A percentile compares a stretch with the other conserved stretches of the same genome.
These are phyloP conservation scores for Leptarthrus brevirostris DNA, from an alignment of 2,888 invertebrate genomes.

Conservation along the genomic window DNA sequence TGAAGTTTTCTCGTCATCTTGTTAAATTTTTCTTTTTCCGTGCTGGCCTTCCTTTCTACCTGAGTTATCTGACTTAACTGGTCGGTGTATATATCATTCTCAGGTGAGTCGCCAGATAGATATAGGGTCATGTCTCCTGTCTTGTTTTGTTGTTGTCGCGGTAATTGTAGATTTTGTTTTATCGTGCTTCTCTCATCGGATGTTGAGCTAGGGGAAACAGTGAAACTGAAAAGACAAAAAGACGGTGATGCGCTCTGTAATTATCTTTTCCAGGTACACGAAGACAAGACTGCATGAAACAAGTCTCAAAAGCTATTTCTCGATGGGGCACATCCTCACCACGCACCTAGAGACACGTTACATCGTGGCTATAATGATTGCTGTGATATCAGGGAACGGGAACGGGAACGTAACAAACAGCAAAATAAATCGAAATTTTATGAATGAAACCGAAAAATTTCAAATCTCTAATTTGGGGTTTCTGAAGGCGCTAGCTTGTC, in stretches of 20 bases:
- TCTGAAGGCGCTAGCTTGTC: slow-evolving; percentile 48
- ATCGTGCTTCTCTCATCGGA: slow-evolving; percentile 34
- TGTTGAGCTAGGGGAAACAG: slow-evolving; percentile 45
- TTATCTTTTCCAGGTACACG: slow-evolving; percentile 52
- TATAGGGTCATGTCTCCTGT: slow-evolving; percentile 21
- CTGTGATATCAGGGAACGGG: slow-evolving; percentile 9
- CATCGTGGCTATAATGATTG: slow-evolving; percentile 13
- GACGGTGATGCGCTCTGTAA: slow-evolving; percentile 52
- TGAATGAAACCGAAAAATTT: slow-evolving; percentile 52
- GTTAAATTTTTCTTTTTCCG: slow-evolving; percentile 44
- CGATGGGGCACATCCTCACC: slow-evolving; percentile 34
- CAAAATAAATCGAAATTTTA: slow-evolving; percentile 51
- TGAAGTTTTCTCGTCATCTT: slow-evolving; percentile 50
- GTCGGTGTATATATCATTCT: slow-evolving; percentile 14
- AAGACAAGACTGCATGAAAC: slow-evolving; percentile 8
- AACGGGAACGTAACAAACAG: slow-evolving; percentile 4
- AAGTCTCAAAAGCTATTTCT: slow-evolving; percentile 35
- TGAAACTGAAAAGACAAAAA: slow-evolving; percentile 52
- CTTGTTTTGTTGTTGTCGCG: slow-evolving; percentile 38
- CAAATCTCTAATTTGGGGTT: slow-evolving; percentile 52
- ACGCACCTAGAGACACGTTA: slow-evolving; percentile 39
- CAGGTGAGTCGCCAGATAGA: slow-evolving; percentile 40
- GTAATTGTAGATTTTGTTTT: slow-evolving; percentile 42
- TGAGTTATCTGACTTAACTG: slow-evolving; percentile 11
- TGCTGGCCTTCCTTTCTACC: slow-evolving; percentile 32